Percentiles rank a stretch among this genome's conserved stretches.
Evolutionary conservation across 2,113 vertebrate genomes (phyloP).

Genomic region (Tetrax tetrax): DNA sequence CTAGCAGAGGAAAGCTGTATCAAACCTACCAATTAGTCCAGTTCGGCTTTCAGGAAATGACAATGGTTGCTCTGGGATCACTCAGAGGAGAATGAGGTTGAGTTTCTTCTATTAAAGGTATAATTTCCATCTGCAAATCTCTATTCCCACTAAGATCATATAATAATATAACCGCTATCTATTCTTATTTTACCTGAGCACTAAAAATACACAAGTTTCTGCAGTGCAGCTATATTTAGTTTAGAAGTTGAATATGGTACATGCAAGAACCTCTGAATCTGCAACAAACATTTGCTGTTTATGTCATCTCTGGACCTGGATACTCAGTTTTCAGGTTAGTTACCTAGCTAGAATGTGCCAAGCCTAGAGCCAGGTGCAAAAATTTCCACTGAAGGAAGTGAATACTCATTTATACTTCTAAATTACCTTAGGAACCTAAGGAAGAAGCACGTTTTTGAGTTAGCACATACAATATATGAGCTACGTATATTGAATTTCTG

Average conservation of each 20-base stretch:
- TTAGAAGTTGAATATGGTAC: not conserved
- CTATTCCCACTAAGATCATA: not conserved
- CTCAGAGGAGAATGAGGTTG: not conserved
- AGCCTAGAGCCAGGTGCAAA: not conserved
- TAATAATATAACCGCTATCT: not conserved
- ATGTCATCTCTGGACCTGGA: not conserved
- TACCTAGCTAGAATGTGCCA: not conserved
- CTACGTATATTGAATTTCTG: not conserved
- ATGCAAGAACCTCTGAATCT: not conserved
- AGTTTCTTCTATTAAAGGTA: not conserved
- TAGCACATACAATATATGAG: fast-evolving
- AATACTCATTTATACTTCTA: not conserved
- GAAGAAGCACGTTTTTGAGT: not conserved
- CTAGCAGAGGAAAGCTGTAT: not conserved
- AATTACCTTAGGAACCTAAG: not conserved
- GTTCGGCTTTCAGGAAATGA: not conserved
- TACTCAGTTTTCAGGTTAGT: not conserved
- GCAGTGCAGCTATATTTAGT: not conserved
- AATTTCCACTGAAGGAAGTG: not conserved
- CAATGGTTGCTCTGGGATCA: not conserved
- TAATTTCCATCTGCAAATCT: not conserved
- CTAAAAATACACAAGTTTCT: not conserved
- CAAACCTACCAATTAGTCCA: not conserved
- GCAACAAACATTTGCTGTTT: not conserved
- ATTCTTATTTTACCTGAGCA: not conserved